phyloP scores from a whole-genome alignment of 53 echinoderm and acorn worm genomes.

The Apostichopus leukothele region DNA sequence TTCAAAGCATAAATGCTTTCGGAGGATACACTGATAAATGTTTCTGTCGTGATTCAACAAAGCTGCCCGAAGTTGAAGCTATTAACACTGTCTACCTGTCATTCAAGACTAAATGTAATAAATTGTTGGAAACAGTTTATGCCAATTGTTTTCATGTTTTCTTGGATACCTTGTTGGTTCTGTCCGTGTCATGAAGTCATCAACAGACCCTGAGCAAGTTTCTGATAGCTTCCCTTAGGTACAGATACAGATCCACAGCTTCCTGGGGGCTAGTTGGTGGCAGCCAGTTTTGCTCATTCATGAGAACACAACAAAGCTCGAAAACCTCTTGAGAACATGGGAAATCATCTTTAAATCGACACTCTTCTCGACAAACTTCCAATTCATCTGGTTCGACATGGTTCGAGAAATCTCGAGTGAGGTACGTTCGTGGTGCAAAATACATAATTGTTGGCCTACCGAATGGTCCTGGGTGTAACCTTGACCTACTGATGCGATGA shows the following conservation, averaged over 20 bases:
- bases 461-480: conserved; percentile 10
- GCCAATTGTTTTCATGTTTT: no score
- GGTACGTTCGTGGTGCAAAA: not conserved
- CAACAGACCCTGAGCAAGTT: no score
- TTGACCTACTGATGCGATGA: conserved; percentile 5
- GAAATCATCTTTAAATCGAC: not conserved
- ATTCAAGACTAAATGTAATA: no score
- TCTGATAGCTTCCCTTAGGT: not conserved
- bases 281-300: not conserved
- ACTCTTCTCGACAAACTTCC: conserved; percentile 21
- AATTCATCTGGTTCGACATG: not conserved
- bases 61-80: no score
- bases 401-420: not conserved
- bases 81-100: no score
- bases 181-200: no score
- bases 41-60: no score
- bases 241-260: not conserved
- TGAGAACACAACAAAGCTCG: not conserved
- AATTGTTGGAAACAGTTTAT: no score
- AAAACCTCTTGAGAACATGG: conserved; percentile 15
- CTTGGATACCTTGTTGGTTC: no score
- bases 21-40: no score
- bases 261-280: not conserved
- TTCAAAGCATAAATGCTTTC: no score
- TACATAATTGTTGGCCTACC: conserved; percentile 19